Evolutionary conservation across 23 tunicate genomes (phyloP).

Genomic region (Trididemnum nubilum): DNA sequence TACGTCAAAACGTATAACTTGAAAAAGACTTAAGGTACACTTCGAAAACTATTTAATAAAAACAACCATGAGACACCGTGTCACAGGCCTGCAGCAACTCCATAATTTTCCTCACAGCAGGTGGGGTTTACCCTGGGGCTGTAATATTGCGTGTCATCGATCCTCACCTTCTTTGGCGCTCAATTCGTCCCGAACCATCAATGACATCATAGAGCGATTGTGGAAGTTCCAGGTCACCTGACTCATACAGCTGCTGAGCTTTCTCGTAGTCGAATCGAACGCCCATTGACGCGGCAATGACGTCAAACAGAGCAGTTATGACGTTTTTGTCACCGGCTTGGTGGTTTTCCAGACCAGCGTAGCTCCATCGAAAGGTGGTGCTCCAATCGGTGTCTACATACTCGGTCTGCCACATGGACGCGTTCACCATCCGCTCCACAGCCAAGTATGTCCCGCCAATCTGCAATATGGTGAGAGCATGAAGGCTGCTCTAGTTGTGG

Average conservation of each 20-base stretch:
- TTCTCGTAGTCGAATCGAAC: conserved; percentile 52
- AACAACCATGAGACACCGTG: too few relatives aligned
- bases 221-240: conserved; percentile 30
- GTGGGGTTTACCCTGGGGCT: too few relatives aligned
- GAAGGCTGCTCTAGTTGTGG: background rate
- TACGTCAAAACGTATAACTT: too few relatives aligned
- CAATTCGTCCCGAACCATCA: background rate
- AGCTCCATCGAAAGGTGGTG: conserved; percentile 79
- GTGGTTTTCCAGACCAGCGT: conserved; percentile 4
- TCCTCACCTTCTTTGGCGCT: too few relatives aligned
- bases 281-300: conserved; percentile 48
- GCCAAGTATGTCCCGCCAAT: conserved; percentile 72
- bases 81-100: too few relatives aligned
- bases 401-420: conserved; percentile 46
- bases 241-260: conserved; percentile 49
- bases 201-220: conserved; percentile 46
- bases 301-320: conserved; percentile 67
- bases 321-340: conserved; percentile 45
- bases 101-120: too few relatives aligned
- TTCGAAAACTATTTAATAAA: too few relatives aligned
- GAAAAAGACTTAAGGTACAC: too few relatives aligned
- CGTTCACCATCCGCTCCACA: conserved; percentile 45
- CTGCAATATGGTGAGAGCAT: conserved; percentile 34
- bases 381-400: conserved; percentile 86
- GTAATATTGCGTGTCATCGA: too few relatives aligned